Evolutionary conservation across 2,888 invertebrate genomes (phyloP), one percentile per base, ranked within the genome.

Genomic region (Cosmopolites sordidus): DNA sequence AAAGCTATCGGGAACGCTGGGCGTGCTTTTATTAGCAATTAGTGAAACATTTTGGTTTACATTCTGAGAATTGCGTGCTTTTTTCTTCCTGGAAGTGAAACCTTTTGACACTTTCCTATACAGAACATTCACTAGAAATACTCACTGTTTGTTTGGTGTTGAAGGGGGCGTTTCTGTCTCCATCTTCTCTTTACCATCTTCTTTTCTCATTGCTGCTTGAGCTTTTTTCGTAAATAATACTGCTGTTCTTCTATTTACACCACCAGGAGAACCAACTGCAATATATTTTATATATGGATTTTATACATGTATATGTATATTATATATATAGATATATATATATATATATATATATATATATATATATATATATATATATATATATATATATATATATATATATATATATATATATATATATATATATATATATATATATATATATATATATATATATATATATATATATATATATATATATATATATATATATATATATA

Each of bases 141-240:
- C 41, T 33, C 4, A 4, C 43, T 16, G 27, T 16, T 51, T 29
- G 5, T 14, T 17, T 18, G 57, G 52, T 5, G 72, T 63, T 66
- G 75, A 71, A 41, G 74, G 69, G 67, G 77, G 70, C 2, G 69
- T 60, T 61, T 72, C 63, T 70, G 70, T 60, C 70, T 77, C 63
- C 74, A 57, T 58, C 71, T 72, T 62, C 70, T 78, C 64, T 74
- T 64, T 64, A 72, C 66, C 76, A 72, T 62, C 61, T 75, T 9
- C 78, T 75, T 59, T 78, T 75, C 64, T 64, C 27, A 62, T 52
- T 12, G 69, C 69, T 1, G 82, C 81, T 66, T 82, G 82, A 1
- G 84, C 83, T 72, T 89, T 89, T 43, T 86, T 79, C 8, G 87
- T 86, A 64, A 89, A 85, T 22, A 89, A 73, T 17, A 89, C 88